Evolutionary conservation across 1,140 invertebrate species (phyloP).

Genomic region (Drosophila saltans): DNA sequence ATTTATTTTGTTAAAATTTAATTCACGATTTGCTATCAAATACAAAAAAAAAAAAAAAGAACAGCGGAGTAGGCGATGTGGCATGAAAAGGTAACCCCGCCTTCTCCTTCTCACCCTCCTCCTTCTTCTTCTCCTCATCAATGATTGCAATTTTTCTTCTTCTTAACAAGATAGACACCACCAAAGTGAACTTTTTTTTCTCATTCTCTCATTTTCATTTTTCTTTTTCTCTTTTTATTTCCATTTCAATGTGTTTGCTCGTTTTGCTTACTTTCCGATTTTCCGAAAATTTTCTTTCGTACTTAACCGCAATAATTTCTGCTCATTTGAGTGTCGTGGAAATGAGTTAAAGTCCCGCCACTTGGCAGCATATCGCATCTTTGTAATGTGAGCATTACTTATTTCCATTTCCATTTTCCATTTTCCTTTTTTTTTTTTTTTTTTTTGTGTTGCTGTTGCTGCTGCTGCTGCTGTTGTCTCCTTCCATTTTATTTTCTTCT

Average conservation of each 20-base stretch:
- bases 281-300: constrained; percentile 57
- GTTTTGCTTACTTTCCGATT: constrained; percentile 73
- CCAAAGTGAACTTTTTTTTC: constrained; percentile 51
- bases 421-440: constrained; percentile 26
- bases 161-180: constrained; percentile 42
- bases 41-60: not conserved
- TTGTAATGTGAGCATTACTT: constrained; percentile 77
- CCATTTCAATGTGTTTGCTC: constrained; percentile 31
- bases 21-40: constrained; percentile 70
- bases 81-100: too few relatives aligned
- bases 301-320: constrained; percentile 82
- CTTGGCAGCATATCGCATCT: constrained; percentile 60
- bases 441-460: constrained; percentile 8
- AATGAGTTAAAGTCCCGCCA: constrained; percentile 72
- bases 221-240: constrained; percentile 27
- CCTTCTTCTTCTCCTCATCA: not conserved
- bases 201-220: constrained; percentile 4
- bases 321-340: constrained; percentile 81
- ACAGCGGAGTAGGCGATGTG: not conserved
- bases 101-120: not conserved
- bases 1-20: constrained; percentile 82
- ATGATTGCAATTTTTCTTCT: constrained; percentile 54
- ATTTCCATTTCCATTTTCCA: constrained; percentile 60
- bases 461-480: not conserved
- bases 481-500: not conserved